phyloP scores from a whole-genome alignment of 2,797 vertebrate genomes.

The Chelidonichthys spinosus region DNA sequence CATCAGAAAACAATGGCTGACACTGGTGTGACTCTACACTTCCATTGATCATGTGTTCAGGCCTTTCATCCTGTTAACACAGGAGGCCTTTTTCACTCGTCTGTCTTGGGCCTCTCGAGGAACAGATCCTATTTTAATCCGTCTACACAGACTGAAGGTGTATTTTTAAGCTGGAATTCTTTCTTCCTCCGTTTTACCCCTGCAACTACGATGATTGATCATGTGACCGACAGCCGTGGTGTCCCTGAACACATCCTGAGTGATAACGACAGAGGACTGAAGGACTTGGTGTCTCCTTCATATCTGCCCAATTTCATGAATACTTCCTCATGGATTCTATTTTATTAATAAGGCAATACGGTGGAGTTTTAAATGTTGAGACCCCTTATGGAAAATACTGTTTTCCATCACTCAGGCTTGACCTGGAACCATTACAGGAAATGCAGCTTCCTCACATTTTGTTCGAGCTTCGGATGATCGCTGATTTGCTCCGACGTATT shows the following conservation, averaged over 20 bases:
- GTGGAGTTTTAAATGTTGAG: background rate
- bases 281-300: background rate
- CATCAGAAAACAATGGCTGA: background rate
- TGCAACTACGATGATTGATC: background rate
- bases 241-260: background rate
- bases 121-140: constrained; percentile 14
- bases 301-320: background rate
- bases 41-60: background rate
- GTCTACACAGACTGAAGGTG: background rate
- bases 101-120: background rate
- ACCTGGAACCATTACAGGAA: too few species aligned
- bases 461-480: background rate
- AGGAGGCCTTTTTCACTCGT: background rate
- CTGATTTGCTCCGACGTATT: background rate
- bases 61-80: background rate
- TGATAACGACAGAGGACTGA: background rate
- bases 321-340: background rate
- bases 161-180: constrained; percentile 13
- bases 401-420: background rate
- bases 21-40: background rate
- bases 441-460: background rate
- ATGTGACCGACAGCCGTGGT: constrained; percentile 10
- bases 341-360: background rate
- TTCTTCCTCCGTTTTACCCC: background rate
- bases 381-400: background rate